Evolutionary conservation across 2,797 vertebrate species (phyloP), one percentile per base, ranked within the genome.

Genomic region (Australoheros facetus): DNA sequence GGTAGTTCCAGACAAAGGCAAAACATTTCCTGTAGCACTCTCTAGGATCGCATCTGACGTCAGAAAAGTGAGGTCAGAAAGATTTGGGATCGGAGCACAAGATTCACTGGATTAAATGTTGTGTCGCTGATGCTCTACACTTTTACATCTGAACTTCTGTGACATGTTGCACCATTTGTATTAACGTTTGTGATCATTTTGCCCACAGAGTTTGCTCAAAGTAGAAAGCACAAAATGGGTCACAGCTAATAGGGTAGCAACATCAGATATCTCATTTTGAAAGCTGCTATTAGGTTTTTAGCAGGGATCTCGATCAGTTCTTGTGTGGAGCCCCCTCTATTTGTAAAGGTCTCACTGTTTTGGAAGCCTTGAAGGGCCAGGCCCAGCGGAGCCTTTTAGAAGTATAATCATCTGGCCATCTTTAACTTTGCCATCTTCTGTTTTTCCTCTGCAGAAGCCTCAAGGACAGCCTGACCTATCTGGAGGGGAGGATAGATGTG

Each of bases 21-120:
- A 91, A 87, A 84, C 73, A 86, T 77, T 81, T 82, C 37, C n/a
- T 69, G 79, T 48, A 85, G 78, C 76, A 80, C 66, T 86, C 81
- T 87, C 42, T 58, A 66, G 64, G 62, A 85, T 84, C 62, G 19
- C 28, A n/a, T 75, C 7, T 75, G 71, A 80, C 80, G 85, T 88
- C 77, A 79, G 62, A 51, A 12, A 59, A 70, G 66, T 14, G 23
- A 70, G 62, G 71, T 79, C 77, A 75, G 57, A 32, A 37, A 79
- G 17, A 73, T 80, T 76, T 48, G 17, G 57, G 17, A 19, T 42
- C 17, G 59, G 11, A 17, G 10, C 9, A 28, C 7, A 72, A 59
- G 19, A 69, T 66, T 80, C 17, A 59, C 71, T 53, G 17, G 6
- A 71, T 74, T 56, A 54, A 12, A 51, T n/a, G 13, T 78, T 57